Base-by-base conservation (phyloP, 2,888 invertebrate species). In the Mythimna pallens region DNA sequence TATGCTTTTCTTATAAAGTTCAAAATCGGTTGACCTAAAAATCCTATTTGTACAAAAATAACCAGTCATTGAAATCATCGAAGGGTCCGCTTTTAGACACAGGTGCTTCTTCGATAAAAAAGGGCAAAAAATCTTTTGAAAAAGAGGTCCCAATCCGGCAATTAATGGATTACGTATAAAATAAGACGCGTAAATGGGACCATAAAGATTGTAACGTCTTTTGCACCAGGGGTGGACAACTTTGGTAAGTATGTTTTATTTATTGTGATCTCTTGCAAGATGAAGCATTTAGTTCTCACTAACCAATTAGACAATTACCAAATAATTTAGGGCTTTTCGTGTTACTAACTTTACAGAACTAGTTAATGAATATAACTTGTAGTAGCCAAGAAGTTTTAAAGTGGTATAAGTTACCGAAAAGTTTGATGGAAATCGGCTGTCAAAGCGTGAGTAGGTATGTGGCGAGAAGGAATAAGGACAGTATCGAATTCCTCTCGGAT, bases 51-150 rank as follows among this genome's bases (percentile, higher is more conserved):
- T 89, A 86, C 75, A 89, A 93, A 94, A 92, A 92, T 93, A 93
- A 91, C 94, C 88, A 95, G 94, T 95, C 95, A 95, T 94, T 90
- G 91, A 89, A 93, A 92, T 93, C 90, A 92, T 90, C 89, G 88
- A 86, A 88, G 92, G 91, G 90, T 85, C 86, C 83, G 87, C 88
- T 89, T 89, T 91, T 88, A 91, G 88, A 87, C 91, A 94, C 95
- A 95, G 95, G 95, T 95, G 95, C 91, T 91, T 86, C 89, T 87
- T 81, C 63, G 58, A 61, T 74, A 90, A 90, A 92, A 36, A 91
- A 92, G 87, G 76, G n/a, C 2, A 83, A 86, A 88, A 86, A 87
- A 87, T 82, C 61, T 76, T 81, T 86, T 83, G 87, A 89, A 92
- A 91, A 90, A 85, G 83, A 77, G 80, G 81, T 77, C 85, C 87